phyloP scores from a whole-genome alignment of 2,888 invertebrate genomes.

The Ecdyonurus torrentis region DNA sequence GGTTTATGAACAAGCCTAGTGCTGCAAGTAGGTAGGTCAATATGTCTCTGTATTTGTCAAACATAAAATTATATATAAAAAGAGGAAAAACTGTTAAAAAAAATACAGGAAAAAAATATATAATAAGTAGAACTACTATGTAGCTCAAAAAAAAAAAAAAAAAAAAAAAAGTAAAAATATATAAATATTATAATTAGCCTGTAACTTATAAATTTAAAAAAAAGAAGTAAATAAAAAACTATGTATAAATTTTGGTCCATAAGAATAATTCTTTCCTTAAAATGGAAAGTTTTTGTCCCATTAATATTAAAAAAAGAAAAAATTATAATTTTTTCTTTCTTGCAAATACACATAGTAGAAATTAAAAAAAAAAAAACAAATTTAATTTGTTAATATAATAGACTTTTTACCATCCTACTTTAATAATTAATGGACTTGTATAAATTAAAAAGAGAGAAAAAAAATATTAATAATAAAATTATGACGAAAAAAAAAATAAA shows the following conservation, averaged over 20 bases:
- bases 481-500: too few relatives aligned
- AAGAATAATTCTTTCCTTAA: background rate
- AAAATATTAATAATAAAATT: too few relatives aligned
- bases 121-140: slow-evolving; percentile 10
- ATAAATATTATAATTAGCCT: background rate
- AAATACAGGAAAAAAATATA: slow-evolving; percentile 3
- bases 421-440: background rate
- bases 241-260: background rate
- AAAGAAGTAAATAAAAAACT: too few relatives aligned
- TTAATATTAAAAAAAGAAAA: background rate
- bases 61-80: background rate
- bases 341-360: background rate
- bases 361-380: background rate
- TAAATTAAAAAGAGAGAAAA: too few relatives aligned
- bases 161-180: background rate
- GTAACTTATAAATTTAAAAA: background rate
- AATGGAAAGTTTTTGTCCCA: background rate
- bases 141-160: slow-evolving; percentile 5
- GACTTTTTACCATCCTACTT: background rate
- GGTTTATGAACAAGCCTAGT: too few relatives aligned
- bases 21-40: background rate
- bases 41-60: background rate
- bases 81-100: slow-evolving; percentile 3
- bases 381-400: background rate
- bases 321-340: background rate